Evolutionary conservation across 1,140 invertebrate genomes (phyloP), one percentile per base, ranked within the genome.

Genomic region (Drosophila sp.): DNA sequence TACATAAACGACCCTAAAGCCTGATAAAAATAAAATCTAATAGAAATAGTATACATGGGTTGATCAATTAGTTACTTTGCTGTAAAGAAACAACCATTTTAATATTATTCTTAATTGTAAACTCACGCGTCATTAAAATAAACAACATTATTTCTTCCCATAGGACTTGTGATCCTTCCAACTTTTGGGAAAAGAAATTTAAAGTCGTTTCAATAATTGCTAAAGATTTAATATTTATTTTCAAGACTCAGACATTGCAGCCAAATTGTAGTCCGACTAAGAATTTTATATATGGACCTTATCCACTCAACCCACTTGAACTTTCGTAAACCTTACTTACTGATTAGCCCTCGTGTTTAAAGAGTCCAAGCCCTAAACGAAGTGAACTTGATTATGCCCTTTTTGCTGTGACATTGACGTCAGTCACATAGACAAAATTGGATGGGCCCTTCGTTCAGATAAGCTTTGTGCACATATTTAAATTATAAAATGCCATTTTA

Each of bases 401-500:
- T 50, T 38, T 50, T 27, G 2, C 7, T 50, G 44, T 40, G 38
- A 54, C 64, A 76, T 76, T 76, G 73, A 80, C 73, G 66, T 70
- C 72, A 70, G 66, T 70, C 72, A 70, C 55, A 23, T 38, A 62
- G 32, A 27, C 66, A 61, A 78, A 62, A 76, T 70, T 70, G 79
- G 68, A 11, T 66, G 67, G 74, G 70, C 74, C 65, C 17, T 29
- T 38, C 35, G 8, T 50, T 40, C 25, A 62, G 27, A 58, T 63
- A 35, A 62, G 57, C 64, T 66, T 41, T 65, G 60, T 56, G 62
- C 68, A 66, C 69, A 70, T 79, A 89, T 89, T 89, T 73, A 83
- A 83, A 89, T 89, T 87, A 74, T 67, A 77, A 50, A 83, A 83
- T 76, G 50, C 41, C 62, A 72, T 61, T 70, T 50, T 35, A 55